phyloP scores from a whole-genome alignment of 2,113 vertebrate species.

The Cricetomys ansorgei region DNA sequence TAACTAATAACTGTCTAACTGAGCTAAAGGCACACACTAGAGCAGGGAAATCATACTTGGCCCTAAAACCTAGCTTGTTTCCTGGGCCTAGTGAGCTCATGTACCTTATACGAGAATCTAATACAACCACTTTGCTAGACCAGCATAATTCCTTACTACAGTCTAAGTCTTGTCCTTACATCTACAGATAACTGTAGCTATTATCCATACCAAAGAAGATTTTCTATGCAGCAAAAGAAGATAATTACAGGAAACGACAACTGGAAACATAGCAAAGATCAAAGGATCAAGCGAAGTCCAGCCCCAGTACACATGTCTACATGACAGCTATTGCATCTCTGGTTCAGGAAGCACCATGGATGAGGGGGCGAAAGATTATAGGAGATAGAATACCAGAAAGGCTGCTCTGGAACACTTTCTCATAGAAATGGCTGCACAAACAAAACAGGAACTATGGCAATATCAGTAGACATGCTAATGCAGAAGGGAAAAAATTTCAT shows the following conservation, averaged over 20 bases:
- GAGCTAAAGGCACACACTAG: background rate
- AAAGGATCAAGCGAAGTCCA: background rate
- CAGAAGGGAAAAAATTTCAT: background rate
- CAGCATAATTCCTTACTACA: background rate
- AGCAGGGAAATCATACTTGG: background rate
- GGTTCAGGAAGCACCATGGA: background rate
- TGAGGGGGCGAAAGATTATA: background rate
- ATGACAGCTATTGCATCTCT: background rate
- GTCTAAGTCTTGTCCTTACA: background rate
- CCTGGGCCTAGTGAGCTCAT: fast-evolving
- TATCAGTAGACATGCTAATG: background rate
- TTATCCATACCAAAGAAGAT: background rate
- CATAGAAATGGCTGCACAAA: background rate
- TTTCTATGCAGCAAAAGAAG: background rate
- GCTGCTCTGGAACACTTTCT: background rate
- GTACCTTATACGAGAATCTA: background rate
- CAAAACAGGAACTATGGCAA: background rate
- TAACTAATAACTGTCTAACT: background rate
- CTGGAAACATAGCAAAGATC: background rate
- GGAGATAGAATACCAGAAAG: background rate
- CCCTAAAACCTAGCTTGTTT: background rate
- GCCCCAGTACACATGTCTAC: background rate
- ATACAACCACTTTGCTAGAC: background rate
- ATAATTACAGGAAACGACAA: background rate
- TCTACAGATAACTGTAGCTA: background rate